Evolutionary conservation across 2,113 vertebrate species (phyloP).

Genomic region (Megaceryle maxima): DNA sequence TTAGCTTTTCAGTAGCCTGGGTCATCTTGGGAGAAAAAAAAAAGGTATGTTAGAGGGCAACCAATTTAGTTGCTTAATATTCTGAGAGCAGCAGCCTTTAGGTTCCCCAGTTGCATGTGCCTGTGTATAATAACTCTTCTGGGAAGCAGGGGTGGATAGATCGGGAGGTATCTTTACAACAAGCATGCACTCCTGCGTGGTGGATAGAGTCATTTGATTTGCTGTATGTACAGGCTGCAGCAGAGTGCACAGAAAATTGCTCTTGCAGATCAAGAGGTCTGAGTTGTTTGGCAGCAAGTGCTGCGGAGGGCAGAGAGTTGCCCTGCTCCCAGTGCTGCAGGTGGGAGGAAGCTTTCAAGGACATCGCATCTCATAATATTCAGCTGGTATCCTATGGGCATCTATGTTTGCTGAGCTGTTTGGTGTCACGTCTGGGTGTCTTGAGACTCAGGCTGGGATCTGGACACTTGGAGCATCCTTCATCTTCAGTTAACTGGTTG

Average conservation of each 20-base stretch:
- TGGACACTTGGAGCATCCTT: neutral
- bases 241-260: neutral
- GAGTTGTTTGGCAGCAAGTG: neutral
- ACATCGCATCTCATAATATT: fast-evolving
- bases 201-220: neutral
- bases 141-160: conserved; percentile 26
- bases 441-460: neutral
- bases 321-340: neutral
- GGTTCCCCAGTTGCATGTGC: neutral
- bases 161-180: neutral
- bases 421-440: neutral
- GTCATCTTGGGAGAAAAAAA: neutral
- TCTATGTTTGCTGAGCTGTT: neutral
- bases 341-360: neutral
- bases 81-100: conserved; percentile 34
- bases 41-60: conserved; percentile 26
- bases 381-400: neutral
- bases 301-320: neutral
- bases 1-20: conserved; percentile 26
- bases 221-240: neutral
- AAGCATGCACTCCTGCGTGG: neutral
- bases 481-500: neutral
- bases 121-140: conserved; percentile 36
- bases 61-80: conserved; percentile 62
- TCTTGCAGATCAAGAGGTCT: conserved; percentile 14